phyloP scores from a whole-genome alignment of 2,797 vertebrate species.

The Loris lydekkerianus region DNA sequence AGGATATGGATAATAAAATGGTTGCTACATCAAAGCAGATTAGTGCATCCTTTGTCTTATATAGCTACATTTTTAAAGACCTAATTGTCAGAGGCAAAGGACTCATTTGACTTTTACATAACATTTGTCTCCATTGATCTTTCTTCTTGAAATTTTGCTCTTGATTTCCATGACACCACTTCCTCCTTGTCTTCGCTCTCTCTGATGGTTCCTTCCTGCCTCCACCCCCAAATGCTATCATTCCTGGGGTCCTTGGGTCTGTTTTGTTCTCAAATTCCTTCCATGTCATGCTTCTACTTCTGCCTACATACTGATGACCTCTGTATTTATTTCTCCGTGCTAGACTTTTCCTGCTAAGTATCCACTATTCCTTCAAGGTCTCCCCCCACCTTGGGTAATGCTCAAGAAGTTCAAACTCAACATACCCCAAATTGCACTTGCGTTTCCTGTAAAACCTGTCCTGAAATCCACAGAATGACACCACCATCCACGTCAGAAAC shows the following conservation, averaged over 20 bases:
- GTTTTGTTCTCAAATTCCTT: background rate
- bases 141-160: background rate
- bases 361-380: background rate
- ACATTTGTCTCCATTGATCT: background rate
- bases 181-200: background rate
- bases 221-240: background rate
- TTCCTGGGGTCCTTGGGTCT: background rate
- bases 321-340: background rate
- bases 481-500: background rate
- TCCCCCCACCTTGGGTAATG: background rate
- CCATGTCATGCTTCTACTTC: background rate
- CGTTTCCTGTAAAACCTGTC: background rate
- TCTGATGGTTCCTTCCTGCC: background rate
- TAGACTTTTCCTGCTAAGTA: background rate
- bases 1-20: background rate
- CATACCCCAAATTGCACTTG: background rate
- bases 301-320: background rate
- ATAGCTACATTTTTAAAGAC: background rate
- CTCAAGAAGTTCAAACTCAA: background rate
- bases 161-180: background rate
- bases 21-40: background rate
- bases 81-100: background rate
- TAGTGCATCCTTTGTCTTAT: background rate
- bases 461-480: background rate
- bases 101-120: background rate